phyloP scores from a whole-genome alignment of 2,888 invertebrate species.

The Tiphia femorata region DNA sequence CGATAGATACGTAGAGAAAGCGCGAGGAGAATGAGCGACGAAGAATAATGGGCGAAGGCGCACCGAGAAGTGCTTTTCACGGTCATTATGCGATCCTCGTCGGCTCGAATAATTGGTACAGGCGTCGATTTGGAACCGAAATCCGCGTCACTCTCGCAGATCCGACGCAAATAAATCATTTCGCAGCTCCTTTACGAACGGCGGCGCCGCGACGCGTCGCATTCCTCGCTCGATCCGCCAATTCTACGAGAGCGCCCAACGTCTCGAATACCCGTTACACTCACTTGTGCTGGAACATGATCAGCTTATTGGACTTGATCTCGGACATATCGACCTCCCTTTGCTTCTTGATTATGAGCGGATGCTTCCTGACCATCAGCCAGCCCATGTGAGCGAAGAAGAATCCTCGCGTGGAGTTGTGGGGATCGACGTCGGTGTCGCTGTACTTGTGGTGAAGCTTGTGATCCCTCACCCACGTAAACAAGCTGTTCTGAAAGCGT shows the following conservation, averaged over 20 bases:
- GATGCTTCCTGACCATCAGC: slow-evolving; percentile 85
- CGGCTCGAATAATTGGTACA: no score
- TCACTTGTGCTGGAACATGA: slow-evolving; percentile 83
- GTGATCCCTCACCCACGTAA: slow-evolving; percentile 86
- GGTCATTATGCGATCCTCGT: no score
- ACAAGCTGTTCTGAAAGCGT: slow-evolving; percentile 76
- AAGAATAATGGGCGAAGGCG: no score
- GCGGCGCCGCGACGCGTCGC: no score
- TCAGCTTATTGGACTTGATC: slow-evolving; percentile 77
- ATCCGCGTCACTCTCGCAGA: no score
- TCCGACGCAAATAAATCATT: no score
- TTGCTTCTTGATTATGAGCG: slow-evolving; percentile 75
- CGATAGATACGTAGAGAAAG: neutral
- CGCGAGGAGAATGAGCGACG: neutral
- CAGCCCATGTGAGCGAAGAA: slow-evolving; percentile 92
- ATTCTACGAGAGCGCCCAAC: no score
- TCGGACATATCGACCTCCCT: slow-evolving; percentile 84
- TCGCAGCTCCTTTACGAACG: no score
- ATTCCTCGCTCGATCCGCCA: no score
- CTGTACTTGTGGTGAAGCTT: slow-evolving; percentile 85
- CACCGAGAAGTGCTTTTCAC: no score
- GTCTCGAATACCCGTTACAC: neutral
- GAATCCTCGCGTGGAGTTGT: slow-evolving; percentile 85
- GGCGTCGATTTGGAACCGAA: no score
- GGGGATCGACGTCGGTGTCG: slow-evolving; percentile 83